Evolutionary conservation across 1,140 invertebrate genomes (phyloP), one percentile per base, ranked within the genome.

Genomic region (Latrodectus geometricus): DNA sequence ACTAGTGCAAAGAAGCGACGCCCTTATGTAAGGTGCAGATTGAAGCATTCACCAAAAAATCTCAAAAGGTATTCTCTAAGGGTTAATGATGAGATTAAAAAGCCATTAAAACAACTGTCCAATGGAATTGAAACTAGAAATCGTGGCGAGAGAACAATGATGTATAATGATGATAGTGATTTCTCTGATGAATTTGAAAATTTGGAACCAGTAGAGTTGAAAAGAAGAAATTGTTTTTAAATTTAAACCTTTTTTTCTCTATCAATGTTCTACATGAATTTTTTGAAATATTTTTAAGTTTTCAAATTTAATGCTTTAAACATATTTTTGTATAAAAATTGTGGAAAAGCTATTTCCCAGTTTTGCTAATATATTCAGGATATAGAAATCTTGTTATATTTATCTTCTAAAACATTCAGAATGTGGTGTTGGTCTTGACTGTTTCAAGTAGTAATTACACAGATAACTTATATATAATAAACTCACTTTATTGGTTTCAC

Each of bases 131-230:
- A 83, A 23, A 91, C 90, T 11, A 87, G 91, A 49, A 91, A 90
- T 88, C 90, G 89, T 69, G 91, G 91, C 20, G 89, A 90, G 75
- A 88, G 89, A 54, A 91, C 89, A 17, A 90, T 91, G 8, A 89
- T 88, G 7, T 92, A 92, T 84, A 79, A 86, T 11, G 90, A 90
- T 48, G 90, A 92, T 86, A 89, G 50, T 23, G 88, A 89, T 54
- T 88, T 89, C 56, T 89, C 88, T 15, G 78, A 87, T 74, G 80
- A 87, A 77, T 74, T 74, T 90, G 91, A 80, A 91, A 91, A 89
- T 91, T 92, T 85, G 90, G 91, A 70, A 90, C 90, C 77, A 88
- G 88, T 79, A 88, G 88, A 20, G 52, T 88, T 49, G 88, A 90
- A 54, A 9, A 20, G 68, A 21, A 69, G 68, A n/a, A 69, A 21